A percentile compares a stretch with the other conserved stretches of the same genome.
Evolutionary conservation across 2,888 invertebrate genomes (phyloP).

Genomic region (Plemyria rubiginata): DNA sequence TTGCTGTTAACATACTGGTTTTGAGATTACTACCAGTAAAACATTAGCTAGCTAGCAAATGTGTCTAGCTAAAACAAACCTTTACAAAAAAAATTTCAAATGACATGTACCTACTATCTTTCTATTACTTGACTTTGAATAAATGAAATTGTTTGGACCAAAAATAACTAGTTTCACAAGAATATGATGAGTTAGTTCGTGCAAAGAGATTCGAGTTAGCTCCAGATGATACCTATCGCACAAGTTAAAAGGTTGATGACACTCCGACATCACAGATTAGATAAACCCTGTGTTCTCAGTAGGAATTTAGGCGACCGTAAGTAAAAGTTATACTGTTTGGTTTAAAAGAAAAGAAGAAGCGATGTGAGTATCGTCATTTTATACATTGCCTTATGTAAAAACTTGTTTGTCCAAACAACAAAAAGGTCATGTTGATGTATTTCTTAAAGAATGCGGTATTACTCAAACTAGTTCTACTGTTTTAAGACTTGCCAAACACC

Average conservation of each 20-base stretch:
- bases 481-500: constrained; percentile 2
- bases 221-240: constrained; percentile 25
- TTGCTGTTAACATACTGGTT: constrained; percentile 4
- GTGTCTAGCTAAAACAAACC: no score
- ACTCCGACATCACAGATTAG: constrained; percentile 48
- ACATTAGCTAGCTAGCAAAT: no score
- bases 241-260: constrained; percentile 50
- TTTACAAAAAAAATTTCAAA: no score
- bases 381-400: not conserved
- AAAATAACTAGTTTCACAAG: not conserved
- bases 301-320: constrained; percentile 42
- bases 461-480: not conserved
- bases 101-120: not conserved
- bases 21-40: not conserved
- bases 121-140: not conserved
- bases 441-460: not conserved
- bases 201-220: not conserved
- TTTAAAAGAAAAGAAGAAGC: constrained; percentile 31
- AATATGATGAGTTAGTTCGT: not conserved
- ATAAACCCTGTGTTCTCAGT: constrained; percentile 47
- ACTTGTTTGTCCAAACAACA: not conserved
- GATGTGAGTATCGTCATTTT: not conserved
- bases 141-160: not conserved
- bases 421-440: constrained; percentile 3
- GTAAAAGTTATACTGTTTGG: constrained; percentile 41